Evolutionary conservation across 2,888 invertebrate species (phyloP).

Genomic region (Xestia xanthographa): DNA sequence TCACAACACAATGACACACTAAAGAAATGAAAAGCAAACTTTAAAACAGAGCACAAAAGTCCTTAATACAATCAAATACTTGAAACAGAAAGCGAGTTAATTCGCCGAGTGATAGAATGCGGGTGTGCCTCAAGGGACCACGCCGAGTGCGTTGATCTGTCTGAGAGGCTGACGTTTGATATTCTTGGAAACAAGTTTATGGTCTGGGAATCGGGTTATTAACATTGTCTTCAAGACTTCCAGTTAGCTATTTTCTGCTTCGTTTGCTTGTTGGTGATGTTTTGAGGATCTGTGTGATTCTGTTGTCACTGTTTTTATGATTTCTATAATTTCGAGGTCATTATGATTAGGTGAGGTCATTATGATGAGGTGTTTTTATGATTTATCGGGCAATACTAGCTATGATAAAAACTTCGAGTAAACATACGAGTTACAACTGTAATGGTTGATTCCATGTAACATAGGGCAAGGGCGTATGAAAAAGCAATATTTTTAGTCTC

Average conservation of each 20-base stretch:
- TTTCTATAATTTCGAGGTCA: neutral
- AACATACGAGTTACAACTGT: neutral
- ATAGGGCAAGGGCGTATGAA: neutral
- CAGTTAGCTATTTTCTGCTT: constrained; percentile 45
- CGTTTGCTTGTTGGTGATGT: constrained; percentile 24
- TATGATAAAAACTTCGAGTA: neutral
- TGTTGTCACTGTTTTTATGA: constrained; percentile 1
- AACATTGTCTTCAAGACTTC: constrained; percentile 53
- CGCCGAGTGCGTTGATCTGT: constrained; percentile 66
- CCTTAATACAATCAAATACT: constrained; percentile 69
- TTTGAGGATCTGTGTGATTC: neutral
- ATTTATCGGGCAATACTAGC: neutral
- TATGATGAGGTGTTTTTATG: too few species aligned
- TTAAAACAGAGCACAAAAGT: constrained; percentile 26
- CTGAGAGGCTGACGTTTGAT: constrained; percentile 56
- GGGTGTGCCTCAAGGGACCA: constrained; percentile 61
- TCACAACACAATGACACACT: neutral
- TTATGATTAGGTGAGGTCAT: too few species aligned
- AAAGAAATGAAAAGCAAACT: constrained; percentile 22
- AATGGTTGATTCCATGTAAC: neutral
- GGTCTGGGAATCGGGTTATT: constrained; percentile 56
- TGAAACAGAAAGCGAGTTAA: constrained; percentile 70
- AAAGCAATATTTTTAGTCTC: neutral
- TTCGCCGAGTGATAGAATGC: constrained; percentile 73
- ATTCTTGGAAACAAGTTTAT: constrained; percentile 60